These are phyloP conservation scores for Tenualosa thibaudeaui DNA, from an alignment of 2,797 vertebrate species.

Conservation along the genomic window DNA sequence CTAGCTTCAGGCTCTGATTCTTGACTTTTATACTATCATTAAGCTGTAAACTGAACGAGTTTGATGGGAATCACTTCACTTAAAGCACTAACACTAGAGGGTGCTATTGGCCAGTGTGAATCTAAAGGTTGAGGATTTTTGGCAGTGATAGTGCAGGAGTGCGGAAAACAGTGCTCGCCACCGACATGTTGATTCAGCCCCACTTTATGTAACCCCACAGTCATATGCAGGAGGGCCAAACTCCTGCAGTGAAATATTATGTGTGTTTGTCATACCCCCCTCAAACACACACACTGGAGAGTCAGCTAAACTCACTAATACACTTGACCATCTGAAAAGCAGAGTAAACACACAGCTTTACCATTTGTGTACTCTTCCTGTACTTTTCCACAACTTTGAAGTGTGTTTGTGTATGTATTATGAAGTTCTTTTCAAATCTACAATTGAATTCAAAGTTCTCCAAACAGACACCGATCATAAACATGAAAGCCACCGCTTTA, in stretches of 20 bases:
- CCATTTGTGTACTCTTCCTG: slow-evolving; percentile 28
- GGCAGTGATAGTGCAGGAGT: not conserved
- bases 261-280: slow-evolving; percentile 8
- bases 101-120: slow-evolving; percentile 38
- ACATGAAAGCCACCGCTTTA: not conserved
- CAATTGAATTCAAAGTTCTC: slow-evolving; percentile 35
- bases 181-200: slow-evolving; percentile 67
- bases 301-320: not conserved
- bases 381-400: not conserved
- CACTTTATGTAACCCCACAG: slow-evolving; percentile 72
- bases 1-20: no score
- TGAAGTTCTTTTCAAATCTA: not conserved
- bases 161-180: slow-evolving; percentile 61
- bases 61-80: not conserved
- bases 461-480: not conserved
- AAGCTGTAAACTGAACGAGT: not conserved
- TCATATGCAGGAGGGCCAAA: slow-evolving; percentile 69
- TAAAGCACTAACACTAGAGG: slow-evolving; percentile 61
- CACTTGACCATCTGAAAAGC: not conserved
- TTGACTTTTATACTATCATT: no score
- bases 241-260: slow-evolving; percentile 52
- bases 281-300: not conserved
- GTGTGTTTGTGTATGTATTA: not conserved
- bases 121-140: not conserved
- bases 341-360: not conserved